Percentiles rank a stretch among this genome's conserved stretches.
These are phyloP conservation scores for Falcaria lacertinaria DNA, from an alignment of 2,888 invertebrate genomes.

Conservation along the genomic window DNA sequence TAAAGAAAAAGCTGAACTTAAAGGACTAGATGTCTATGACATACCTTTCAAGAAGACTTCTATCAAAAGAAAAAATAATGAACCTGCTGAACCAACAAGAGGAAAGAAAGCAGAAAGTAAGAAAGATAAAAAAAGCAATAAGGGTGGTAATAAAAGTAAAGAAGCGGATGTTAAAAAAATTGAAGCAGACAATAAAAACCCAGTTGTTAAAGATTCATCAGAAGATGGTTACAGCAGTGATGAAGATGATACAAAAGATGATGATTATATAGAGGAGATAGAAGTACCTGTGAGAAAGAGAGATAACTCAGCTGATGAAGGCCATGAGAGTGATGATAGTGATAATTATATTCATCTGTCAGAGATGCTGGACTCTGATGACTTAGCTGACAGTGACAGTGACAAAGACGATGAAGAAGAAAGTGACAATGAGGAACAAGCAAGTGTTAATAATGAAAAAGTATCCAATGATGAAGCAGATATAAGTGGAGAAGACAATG, in stretches of 20 bases:
- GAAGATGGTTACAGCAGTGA: constrained; percentile 58
- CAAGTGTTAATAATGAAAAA: constrained; percentile 18
- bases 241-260: constrained; percentile 19
- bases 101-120: constrained; percentile 11
- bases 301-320: constrained; percentile 48
- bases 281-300: constrained; percentile 55
- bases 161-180: constrained; percentile 14
- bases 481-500: constrained; percentile 8
- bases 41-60: constrained; percentile 59
- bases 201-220: constrained; percentile 46
- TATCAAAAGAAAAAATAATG: constrained; percentile 36
- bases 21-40: constrained; percentile 60
- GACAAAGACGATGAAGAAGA: constrained; percentile 15
- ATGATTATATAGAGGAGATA: constrained; percentile 57
- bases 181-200: not conserved
- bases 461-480: constrained; percentile 13
- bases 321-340: constrained; percentile 56
- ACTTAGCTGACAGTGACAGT: constrained; percentile 45
- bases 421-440: constrained; percentile 15
- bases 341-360: constrained; percentile 60
- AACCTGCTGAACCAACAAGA: constrained; percentile 11
- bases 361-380: constrained; percentile 61
- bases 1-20: constrained; percentile 67
- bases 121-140: constrained; percentile 15
- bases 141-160: constrained; percentile 24